A percentile compares a stretch with the other conserved stretches of the same genome.
These are phyloP conservation scores for Ibycter americanus DNA, from an alignment of 2,797 vertebrate species.

Conservation along the genomic window DNA sequence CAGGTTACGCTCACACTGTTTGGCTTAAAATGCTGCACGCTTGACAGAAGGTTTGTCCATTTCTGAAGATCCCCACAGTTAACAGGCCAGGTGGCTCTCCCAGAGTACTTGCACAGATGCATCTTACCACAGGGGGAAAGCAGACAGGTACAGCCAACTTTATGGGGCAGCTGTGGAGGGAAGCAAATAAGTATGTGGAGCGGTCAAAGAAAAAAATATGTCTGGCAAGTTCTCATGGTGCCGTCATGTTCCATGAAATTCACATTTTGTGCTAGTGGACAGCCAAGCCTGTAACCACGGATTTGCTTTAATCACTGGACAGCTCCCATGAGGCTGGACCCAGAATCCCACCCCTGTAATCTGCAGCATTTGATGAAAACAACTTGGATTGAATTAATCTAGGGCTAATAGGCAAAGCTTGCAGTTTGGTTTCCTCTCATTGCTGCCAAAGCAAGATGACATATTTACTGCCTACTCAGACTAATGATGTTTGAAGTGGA, in stretches of 20 bases:
- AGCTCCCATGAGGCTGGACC: slow-evolving; percentile 64
- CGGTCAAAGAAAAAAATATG: not conserved
- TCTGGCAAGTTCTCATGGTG: slow-evolving; percentile 30
- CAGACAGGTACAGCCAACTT: slow-evolving; percentile 57
- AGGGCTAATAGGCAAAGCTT: slow-evolving; percentile 58
- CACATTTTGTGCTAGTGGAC: slow-evolving; percentile 69
- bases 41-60: not conserved
- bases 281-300: slow-evolving; percentile 56
- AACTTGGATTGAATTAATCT: slow-evolving; percentile 72
- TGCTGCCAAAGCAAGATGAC: slow-evolving; percentile 67
- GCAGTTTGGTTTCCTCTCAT: slow-evolving; percentile 13
- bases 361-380: slow-evolving; percentile 74
- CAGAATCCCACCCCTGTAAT: slow-evolving; percentile 70
- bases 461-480: slow-evolving; percentile 58
- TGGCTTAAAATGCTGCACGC: not conserved
- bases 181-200: not conserved
- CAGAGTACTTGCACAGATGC: not conserved
- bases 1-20: not conserved
- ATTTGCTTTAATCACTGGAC: slow-evolving; percentile 76
- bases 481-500: slow-evolving; percentile 57
- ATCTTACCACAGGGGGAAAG: slow-evolving; percentile 18
- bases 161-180: slow-evolving; percentile 10
- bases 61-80: not conserved
- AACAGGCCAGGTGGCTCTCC: slow-evolving; percentile 31
- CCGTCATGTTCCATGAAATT: slow-evolving; percentile 64